phyloP scores from a whole-genome alignment of 2,888 invertebrate species.

The Malthinus flaveolus region DNA sequence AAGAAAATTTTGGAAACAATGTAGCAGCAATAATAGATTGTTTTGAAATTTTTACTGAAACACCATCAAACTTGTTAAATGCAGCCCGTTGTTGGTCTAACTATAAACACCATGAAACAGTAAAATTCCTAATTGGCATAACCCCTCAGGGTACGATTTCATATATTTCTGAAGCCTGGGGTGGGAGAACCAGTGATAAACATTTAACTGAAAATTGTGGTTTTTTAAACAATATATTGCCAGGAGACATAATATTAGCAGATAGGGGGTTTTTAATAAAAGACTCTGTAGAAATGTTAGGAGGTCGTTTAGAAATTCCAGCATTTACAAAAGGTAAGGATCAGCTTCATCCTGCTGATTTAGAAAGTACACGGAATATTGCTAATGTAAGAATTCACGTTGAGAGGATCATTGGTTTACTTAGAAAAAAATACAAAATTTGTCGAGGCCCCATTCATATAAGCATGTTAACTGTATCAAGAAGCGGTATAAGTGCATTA shows the following conservation, averaged over 20 bases:
- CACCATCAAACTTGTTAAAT: not conserved
- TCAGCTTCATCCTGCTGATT: not conserved
- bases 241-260: too few relatives aligned
- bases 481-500: too few relatives aligned
- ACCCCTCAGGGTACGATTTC: not conserved
- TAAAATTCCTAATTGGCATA: too few relatives aligned
- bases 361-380: not conserved
- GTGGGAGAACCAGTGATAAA: not conserved
- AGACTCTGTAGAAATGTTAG: not conserved
- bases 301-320: not conserved
- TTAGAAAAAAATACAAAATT: too few relatives aligned
- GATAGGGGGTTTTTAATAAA: not conserved
- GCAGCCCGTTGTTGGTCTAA: not conserved
- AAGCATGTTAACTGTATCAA: too few relatives aligned
- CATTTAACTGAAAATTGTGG: not conserved
- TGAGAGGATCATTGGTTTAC: too few relatives aligned
- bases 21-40: not conserved
- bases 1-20: not conserved
- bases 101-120: too few relatives aligned
- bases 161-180: not conserved
- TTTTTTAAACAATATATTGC: too few relatives aligned
- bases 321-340: constrained; percentile 3
- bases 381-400: not conserved
- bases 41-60: not conserved
- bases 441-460: too few relatives aligned